Evolutionary conservation across 2,113 vertebrate species (phyloP).

Genomic region (Cephalopholis sonnerati): DNA sequence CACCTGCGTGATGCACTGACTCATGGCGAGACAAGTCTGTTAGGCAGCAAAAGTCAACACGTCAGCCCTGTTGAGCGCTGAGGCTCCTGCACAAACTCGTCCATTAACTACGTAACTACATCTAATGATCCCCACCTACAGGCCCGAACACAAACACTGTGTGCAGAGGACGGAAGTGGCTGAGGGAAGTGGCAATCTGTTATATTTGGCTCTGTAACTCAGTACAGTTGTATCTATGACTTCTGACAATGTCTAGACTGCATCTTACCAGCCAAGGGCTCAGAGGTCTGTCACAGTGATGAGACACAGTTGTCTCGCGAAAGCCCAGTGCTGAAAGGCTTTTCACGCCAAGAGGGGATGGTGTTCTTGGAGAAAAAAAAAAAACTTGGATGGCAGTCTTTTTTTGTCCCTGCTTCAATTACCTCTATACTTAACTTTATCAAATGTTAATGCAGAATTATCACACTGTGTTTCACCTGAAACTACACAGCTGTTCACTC

Average conservation of each 20-base stretch:
- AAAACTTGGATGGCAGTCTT: neutral
- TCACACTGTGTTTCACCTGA: neutral
- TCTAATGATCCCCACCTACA: neutral
- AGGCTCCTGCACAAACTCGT: constrained; percentile 55
- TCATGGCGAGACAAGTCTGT: constrained; percentile 41
- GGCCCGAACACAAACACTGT: neutral
- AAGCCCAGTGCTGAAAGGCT: constrained; percentile 41
- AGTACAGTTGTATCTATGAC: constrained; percentile 49
- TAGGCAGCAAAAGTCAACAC: constrained; percentile 23
- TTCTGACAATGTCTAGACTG: constrained; percentile 61
- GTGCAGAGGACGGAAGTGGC: neutral
- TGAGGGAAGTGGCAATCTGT: constrained; percentile 38
- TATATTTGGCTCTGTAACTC: constrained; percentile 62
- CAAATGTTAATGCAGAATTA: neutral
- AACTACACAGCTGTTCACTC: neutral
- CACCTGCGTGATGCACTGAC: constrained; percentile 48
- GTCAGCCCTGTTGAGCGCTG: constrained; percentile 19
- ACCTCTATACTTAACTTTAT: neutral
- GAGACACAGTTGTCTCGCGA: constrained; percentile 33
- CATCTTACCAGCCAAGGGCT: constrained; percentile 56
- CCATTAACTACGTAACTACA: neutral
- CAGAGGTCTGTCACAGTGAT: constrained; percentile 35
- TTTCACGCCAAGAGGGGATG: neutral
- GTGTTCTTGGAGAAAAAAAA: neutral
- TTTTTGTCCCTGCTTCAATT: neutral